Base-by-base conservation (phyloP, 2,888 invertebrate genomes). In the Shargacucullia verbasci region DNA sequence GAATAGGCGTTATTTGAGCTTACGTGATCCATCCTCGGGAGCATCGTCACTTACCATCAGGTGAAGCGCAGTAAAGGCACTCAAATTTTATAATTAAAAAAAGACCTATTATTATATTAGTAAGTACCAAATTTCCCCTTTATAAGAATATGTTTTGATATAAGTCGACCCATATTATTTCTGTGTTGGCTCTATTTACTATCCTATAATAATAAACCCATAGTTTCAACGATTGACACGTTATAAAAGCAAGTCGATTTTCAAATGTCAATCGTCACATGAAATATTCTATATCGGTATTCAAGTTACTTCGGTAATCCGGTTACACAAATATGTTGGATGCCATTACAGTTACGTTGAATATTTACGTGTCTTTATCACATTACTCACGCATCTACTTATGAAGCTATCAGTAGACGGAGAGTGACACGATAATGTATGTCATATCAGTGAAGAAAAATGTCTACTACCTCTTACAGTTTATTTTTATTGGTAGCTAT, bases 331-430 rank as follows among this genome's bases (percentile, higher is more conserved):
- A 63, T 52, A 50, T 46, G 11, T 43, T 41, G 38, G 27, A 15
- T 9, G 35, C 10, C 2, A 15, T 34, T 31, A 35, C 5, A 37
- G 31, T 57, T 47, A 39, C 14, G 37, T 52, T 35, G 39, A 41
- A 11, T 53, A 31, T 47, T 46, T 40, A 38, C 34, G 50, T 45
- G 27, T 13, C 14, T 38, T 53, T 41, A 67, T 49, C 46, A 15
- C 38, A 55, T 72, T 66, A 61, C 40, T 62, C 58, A 71, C 34
- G 34, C 31, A 37, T 49, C 44, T 38, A 61, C 27, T 58, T 49
- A 54, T 11, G 12, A 35, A 60, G 39, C 45, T 69, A 60, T 66
- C 54, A 41, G 44, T 55, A 45, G 40, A 45, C 14, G 35, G 46
- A 47, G 60, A 70, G 25, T 27, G 27, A 52, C 43, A 37, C 12